Evolutionary conservation across 2,888 invertebrate species (phyloP).

Genomic region (Dryococelus australis): DNA sequence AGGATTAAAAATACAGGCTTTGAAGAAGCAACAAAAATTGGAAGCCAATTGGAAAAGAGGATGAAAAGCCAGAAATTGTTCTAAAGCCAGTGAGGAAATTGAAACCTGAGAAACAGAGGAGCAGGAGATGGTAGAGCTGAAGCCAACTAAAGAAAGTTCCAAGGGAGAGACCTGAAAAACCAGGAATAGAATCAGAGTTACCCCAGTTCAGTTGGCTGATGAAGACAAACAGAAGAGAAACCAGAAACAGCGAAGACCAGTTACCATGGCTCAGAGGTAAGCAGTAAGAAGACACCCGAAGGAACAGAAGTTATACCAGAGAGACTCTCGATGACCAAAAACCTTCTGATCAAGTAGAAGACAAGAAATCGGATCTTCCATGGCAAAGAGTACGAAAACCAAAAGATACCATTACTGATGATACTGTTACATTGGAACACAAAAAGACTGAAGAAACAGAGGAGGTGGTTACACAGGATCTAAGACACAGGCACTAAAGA

Average conservation of each 20-base stretch:
- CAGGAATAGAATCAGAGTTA: constrained; percentile 23
- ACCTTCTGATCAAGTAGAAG: constrained; percentile 43
- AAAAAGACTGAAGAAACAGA: constrained; percentile 32
- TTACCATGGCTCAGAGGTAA: constrained; percentile 29
- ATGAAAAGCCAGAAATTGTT: constrained; percentile 51
- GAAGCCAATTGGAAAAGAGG: constrained; percentile 48
- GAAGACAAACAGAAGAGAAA: constrained; percentile 43
- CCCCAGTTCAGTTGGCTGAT: constrained; percentile 17
- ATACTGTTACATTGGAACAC: constrained; percentile 28
- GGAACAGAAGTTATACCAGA: constrained; percentile 21
- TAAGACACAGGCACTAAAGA: constrained; percentile 26
- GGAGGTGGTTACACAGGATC: constrained; percentile 45
- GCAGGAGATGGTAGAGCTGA: constrained; percentile 41
- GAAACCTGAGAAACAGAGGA: constrained; percentile 38
- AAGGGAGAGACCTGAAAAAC: constrained; percentile 46
- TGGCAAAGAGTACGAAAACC: constrained; percentile 36
- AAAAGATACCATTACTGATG: background rate
- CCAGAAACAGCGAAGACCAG: constrained; percentile 38
- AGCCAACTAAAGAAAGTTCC: constrained; percentile 35
- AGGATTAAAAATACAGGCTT: constrained; percentile 41
- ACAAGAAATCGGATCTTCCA: constrained; percentile 38
- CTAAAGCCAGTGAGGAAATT: constrained; percentile 47
- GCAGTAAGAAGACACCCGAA: background rate
- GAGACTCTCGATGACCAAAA: constrained; percentile 19
- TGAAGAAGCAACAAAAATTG: constrained; percentile 45